phyloP scores from a whole-genome alignment of 2,113 vertebrate genomes.

The Campylorhamphus procurvoides region DNA sequence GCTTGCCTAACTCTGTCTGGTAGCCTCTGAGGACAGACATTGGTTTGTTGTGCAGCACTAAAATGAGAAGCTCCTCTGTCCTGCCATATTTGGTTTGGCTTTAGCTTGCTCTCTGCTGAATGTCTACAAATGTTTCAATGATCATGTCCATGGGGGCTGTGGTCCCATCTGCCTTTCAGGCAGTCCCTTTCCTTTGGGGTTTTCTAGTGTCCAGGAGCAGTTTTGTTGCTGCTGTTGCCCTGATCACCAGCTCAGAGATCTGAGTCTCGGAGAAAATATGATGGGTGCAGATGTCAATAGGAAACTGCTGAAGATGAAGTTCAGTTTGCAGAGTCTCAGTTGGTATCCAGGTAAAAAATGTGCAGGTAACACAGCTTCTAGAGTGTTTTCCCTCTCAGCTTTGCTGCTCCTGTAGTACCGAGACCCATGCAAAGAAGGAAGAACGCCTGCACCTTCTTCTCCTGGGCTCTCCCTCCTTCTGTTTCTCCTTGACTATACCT shows the following conservation, averaged over 20 bases:
- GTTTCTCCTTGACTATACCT: neutral
- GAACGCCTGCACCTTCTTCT: neutral
- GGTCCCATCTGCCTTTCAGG: neutral
- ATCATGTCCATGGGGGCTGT: rapidly evolving
- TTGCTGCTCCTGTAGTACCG: neutral
- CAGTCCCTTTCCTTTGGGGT: neutral
- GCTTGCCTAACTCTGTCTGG: neutral
- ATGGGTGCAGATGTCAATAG: neutral
- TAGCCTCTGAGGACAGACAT: neutral
- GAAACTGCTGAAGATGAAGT: neutral
- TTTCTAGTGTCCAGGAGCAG: neutral
- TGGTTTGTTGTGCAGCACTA: neutral
- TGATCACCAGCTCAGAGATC: neutral
- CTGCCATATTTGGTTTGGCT: neutral
- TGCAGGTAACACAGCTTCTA: neutral
- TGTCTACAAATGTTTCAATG: neutral
- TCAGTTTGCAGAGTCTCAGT: neutral
- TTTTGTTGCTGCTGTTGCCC: neutral
- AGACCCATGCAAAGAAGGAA: neutral
- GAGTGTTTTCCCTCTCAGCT: neutral
- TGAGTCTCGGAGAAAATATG: neutral
- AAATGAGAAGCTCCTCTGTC: neutral
- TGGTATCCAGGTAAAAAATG: neutral
- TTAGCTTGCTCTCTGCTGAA: neutral
- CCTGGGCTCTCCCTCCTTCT: neutral